These are phyloP conservation scores for Pyrocoelia pectoralis DNA, from an alignment of 2,888 invertebrate species.

Conservation along the genomic window DNA sequence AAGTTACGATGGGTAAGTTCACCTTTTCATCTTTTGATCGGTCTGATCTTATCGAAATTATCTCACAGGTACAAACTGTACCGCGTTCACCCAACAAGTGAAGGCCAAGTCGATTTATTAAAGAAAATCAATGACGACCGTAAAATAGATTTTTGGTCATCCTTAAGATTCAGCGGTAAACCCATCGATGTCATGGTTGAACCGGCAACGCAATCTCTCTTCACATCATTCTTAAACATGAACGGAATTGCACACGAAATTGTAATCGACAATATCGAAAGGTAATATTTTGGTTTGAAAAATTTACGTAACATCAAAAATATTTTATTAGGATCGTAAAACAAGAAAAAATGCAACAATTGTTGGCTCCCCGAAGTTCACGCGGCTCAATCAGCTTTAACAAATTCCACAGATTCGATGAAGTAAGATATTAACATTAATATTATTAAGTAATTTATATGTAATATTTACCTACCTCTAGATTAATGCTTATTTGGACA, in stretches of 20 bases:
- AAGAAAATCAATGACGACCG: constrained; percentile 42
- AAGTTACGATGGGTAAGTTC: background rate
- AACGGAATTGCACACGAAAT: constrained; percentile 57
- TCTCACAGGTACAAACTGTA: constrained; percentile 58
- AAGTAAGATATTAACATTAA: constrained; percentile 22
- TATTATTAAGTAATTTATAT: background rate
- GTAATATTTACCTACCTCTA: constrained; percentile 28
- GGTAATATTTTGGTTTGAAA: constrained; percentile 51
- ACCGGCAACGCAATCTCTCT: constrained; percentile 53
- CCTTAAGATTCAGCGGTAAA: constrained; percentile 54
- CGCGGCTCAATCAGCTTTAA: constrained; percentile 53
- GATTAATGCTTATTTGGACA: constrained; percentile 55
- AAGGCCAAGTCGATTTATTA: constrained; percentile 52
- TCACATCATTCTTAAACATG: constrained; percentile 52
- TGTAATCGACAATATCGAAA: constrained; percentile 60
- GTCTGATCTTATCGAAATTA: background rate
- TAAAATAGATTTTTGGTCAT: constrained; percentile 50
- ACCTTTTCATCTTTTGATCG: background rate
- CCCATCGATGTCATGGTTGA: constrained; percentile 44
- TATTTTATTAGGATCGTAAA: constrained; percentile 22
- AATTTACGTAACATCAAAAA: background rate
- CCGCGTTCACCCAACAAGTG: constrained; percentile 51
- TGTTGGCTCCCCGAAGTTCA: constrained; percentile 11
- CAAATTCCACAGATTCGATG: constrained; percentile 54
- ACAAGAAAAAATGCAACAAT: constrained; percentile 20